phyloP scores from a whole-genome alignment of 2,113 vertebrate genomes.

The Acanthochromis polyacanthus region DNA sequence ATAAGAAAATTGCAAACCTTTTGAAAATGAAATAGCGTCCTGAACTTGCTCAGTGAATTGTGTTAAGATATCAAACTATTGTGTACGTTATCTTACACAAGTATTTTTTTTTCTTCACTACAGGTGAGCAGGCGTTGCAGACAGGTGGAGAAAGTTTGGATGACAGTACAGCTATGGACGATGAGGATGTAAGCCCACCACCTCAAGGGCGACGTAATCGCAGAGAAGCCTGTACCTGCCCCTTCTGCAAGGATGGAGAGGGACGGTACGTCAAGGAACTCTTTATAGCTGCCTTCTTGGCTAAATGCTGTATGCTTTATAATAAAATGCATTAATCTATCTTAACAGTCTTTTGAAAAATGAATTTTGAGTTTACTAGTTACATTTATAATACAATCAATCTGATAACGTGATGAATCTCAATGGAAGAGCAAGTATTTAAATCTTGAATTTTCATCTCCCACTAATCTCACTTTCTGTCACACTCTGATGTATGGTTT shows the following conservation, averaged over 20 bases:
- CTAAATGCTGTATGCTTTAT: neutral
- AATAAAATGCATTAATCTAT: too few species aligned
- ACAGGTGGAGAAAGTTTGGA: slow-evolving; percentile 88
- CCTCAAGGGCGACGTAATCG: slow-evolving; percentile 90
- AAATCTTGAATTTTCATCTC: too few species aligned
- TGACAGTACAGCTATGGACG: slow-evolving; percentile 87
- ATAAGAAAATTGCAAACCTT: too few species aligned
- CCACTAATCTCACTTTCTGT: neutral
- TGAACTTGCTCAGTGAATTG: neutral
- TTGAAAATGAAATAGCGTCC: neutral
- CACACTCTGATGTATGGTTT: neutral
- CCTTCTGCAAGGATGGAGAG: slow-evolving; percentile 97
- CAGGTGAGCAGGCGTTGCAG: slow-evolving; percentile 90
- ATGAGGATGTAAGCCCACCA: slow-evolving; percentile 89
- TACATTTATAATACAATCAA: too few species aligned
- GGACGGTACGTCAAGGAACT: slow-evolving; percentile 84
- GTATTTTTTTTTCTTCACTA: neutral
- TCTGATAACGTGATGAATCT: too few species aligned
- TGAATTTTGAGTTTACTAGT: too few species aligned
- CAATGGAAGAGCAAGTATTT: too few species aligned
- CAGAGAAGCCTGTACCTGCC: slow-evolving; percentile 95
- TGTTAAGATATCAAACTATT: neutral
- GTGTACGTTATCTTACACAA: neutral
- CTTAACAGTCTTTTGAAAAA: too few species aligned
- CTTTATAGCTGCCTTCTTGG: neutral